phyloP scores from a whole-genome alignment of 2,888 invertebrate genomes.

The Tetanocera ferruginea region DNA sequence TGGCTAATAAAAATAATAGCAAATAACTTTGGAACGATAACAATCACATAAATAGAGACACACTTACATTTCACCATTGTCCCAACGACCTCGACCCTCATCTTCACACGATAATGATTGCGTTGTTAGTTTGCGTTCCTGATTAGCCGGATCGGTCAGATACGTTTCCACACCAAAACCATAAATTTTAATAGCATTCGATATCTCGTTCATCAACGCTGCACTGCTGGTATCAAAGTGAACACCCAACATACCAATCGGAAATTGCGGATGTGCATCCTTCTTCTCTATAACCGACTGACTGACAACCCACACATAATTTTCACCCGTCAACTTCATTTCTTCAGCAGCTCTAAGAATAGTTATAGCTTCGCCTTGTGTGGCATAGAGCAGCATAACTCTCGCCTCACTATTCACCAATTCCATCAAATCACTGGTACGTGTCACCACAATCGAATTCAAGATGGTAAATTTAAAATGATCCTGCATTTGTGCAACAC shows the following conservation, averaged over 20 bases:
- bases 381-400: slow-evolving; percentile 93
- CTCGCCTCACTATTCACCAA: slow-evolving; percentile 91
- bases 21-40: neutral
- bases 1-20: too few species aligned
- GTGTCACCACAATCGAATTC: slow-evolving; percentile 87
- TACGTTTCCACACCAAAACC: slow-evolving; percentile 92
- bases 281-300: slow-evolving; percentile 91
- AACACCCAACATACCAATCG: slow-evolving; percentile 93
- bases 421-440: slow-evolving; percentile 82
- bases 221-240: slow-evolving; percentile 91
- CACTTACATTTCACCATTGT: slow-evolving; percentile 85
- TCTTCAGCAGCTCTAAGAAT: slow-evolving; percentile 75
- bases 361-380: slow-evolving; percentile 86
- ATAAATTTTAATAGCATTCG: slow-evolving; percentile 91
- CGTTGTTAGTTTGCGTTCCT: slow-evolving; percentile 67
- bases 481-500: slow-evolving; percentile 86
- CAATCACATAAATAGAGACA: neutral
- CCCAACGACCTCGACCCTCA: slow-evolving; percentile 86
- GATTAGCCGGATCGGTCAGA: slow-evolving; percentile 81
- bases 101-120: slow-evolving; percentile 85
- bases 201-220: slow-evolving; percentile 87
- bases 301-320: slow-evolving; percentile 97
- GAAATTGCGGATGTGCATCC: slow-evolving; percentile 83
- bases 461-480: slow-evolving; percentile 86
- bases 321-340: slow-evolving; percentile 75